Base-by-base conservation (phyloP, 1,140 invertebrate species). In the Trachymyrmex cornetzi region DNA sequence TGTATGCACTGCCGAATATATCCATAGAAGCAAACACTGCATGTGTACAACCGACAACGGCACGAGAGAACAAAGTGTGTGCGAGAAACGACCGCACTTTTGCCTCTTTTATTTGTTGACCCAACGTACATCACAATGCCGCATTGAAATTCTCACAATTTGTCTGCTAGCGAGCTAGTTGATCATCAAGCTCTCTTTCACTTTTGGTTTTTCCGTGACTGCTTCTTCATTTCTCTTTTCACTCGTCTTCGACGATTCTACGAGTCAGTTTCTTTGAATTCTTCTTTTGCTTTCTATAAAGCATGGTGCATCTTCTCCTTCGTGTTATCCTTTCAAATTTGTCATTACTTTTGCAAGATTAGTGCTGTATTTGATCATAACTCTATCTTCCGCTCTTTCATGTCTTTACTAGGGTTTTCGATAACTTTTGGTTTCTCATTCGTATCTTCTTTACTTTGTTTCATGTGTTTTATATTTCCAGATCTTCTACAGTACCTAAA, bases 71-170 rank as follows among this genome's bases (percentile, higher is more conserved):
- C 79, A 72, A 64, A 44, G 57, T 50, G 57, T 27, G n/a, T 48
- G 19, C 48, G 34, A 64, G 38, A 50, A 87, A 88, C 55, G 34
- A 44, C 27, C n/a, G 67, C 44, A 71, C 50, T 85, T 87, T 88
- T 86, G 69, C 81, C 88, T 84, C 63, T 87, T 82, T 91, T 82
- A 88, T 91, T 92, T 90, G 85, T 89, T 86, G 79, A 82, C 57
- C 30, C 66, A 27, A 64, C 85, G 81, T 85, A 69, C 48, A 34
- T 85, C 38, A 71, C 74, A 30, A 86, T 86, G 57, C 59, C 67
- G 85, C 89, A 90, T 92, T 91, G 91, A 91, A 91, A 92, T 91
- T 91, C 87, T 89, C 74, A 64, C 88, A 86, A 89, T 91, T 91
- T 91, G 85, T 92, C 91, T 86, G 87, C 77, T 85, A 86, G 61